A percentile compares a stretch with the other conserved stretches of the same genome.
Evolutionary conservation across 2,888 invertebrate genomes (phyloP).

Genomic region (Elmis aenea): DNA sequence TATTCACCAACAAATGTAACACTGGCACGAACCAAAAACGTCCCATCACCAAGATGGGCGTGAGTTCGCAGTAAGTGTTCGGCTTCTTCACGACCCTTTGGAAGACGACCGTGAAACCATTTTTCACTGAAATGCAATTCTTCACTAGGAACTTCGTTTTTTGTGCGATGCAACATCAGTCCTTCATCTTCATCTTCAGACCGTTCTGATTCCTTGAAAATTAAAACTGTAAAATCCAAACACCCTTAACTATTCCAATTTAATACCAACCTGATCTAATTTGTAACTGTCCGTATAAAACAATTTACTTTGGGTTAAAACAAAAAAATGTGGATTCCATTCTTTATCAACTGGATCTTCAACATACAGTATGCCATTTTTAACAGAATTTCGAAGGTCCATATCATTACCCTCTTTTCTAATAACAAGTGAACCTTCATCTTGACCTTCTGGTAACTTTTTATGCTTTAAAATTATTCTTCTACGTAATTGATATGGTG

Average conservation of each 20-base stretch:
- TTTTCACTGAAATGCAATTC: conserved; percentile 88
- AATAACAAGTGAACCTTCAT: conserved; percentile 60
- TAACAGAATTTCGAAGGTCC: conserved; percentile 76
- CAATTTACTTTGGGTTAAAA: conserved; percentile 80
- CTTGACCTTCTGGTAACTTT: conserved; percentile 85
- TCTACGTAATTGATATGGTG: conserved; percentile 71
- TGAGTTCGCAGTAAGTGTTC: conserved; percentile 72
- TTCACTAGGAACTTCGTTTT: conserved; percentile 70
- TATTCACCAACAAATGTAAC: conserved; percentile 96
- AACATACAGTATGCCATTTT: conserved; percentile 83
- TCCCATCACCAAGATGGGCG: conserved; percentile 82
- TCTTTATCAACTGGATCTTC: conserved; percentile 86
- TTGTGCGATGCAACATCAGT: conserved; percentile 50
- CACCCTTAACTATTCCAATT: too few species aligned
- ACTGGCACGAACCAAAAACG: conserved; percentile 88
- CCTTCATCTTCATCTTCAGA: conserved; percentile 47
- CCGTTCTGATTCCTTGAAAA: conserved; percentile 35
- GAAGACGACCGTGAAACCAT: conserved; percentile 89
- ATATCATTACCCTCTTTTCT: conserved; percentile 62
- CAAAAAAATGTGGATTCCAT: conserved; percentile 93
- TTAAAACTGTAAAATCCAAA: conserved; percentile 1
- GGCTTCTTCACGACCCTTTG: conserved; percentile 74
- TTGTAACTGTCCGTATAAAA: conserved; percentile 75
- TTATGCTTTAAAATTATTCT: conserved; percentile 87
- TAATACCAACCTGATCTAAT: conserved; percentile 38